A percentile compares a stretch with the other conserved stretches of the same genome.
Evolutionary conservation across 2,797 vertebrate species (phyloP).

Genomic region (Parambassis ranga): DNA sequence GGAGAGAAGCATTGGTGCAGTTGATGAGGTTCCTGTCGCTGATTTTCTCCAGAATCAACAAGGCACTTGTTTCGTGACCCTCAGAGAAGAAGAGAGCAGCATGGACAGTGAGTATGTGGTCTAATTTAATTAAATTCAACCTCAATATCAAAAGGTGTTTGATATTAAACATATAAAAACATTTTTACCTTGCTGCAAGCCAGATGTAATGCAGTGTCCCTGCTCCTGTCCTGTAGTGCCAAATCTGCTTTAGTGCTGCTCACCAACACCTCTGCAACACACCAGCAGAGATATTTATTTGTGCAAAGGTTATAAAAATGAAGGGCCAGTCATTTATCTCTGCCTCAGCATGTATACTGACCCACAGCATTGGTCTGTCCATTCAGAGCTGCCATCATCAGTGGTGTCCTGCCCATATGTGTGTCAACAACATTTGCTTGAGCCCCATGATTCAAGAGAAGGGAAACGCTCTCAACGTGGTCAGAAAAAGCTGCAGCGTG

Average conservation of each 20-base stretch:
- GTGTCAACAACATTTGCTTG: conserved; percentile 86
- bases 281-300: conserved; percentile 1
- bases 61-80: conserved; percentile 73
- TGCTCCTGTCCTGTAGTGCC: conserved; percentile 87
- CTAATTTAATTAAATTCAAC: too few species aligned
- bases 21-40: conserved; percentile 70
- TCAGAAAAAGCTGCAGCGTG: conserved; percentile 94
- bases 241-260: conserved; percentile 94
- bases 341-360: conserved; percentile 61
- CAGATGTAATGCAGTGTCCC: conserved; percentile 95
- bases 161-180: not conserved
- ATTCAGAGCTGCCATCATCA: conserved; percentile 96
- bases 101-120: not conserved
- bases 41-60: conserved; percentile 75
- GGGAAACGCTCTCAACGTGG: conserved; percentile 90
- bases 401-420: conserved; percentile 83
- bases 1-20: conserved; percentile 66
- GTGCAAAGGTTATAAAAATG: not conserved
- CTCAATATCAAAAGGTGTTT: not conserved
- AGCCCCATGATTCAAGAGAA: conserved; percentile 90
- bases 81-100: conserved; percentile 18
- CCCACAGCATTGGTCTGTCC: conserved; percentile 96
- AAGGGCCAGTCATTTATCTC: not conserved
- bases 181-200: conserved; percentile 78
- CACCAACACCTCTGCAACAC: conserved; percentile 88